Evolutionary conservation across 2,888 invertebrate genomes (phyloP), one percentile per base, ranked within the genome.

Genomic region (Anorthoa munda): DNA sequence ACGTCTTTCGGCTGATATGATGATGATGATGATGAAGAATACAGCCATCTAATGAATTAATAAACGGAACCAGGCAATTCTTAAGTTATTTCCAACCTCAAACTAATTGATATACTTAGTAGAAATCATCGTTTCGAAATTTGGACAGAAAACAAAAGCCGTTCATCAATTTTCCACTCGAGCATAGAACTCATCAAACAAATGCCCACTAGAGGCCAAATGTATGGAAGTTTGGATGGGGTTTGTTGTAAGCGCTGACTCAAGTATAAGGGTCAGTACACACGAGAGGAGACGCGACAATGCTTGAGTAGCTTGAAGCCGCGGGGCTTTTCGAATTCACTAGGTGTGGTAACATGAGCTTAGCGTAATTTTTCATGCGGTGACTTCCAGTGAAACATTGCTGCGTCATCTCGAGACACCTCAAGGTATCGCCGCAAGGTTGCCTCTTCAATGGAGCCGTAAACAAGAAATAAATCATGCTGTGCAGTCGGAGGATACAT

Each of bases 111-210:
- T 4, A 56, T n/a, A 39, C 39, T 15, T 39, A 53, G 4, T 17
- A 51, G 3, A 31, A 12, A 21, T 31, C 63, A 72, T 72, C 21
- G 53, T 55, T 73, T 72, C n/a, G 4, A 17, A 75, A 75, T 75
- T 56, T n/a, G 48, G 72, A 73, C 74, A 53, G 55, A 60, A 74
- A 87, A 87, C 83, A 86, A 86, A 81, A 84, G 73, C 70, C 67
- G 72, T 79, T 86, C 83, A 83, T 87, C 78, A 87, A 85, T 79
- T 86, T 84, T 80, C 79, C 79, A 76, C 82, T 73, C 79, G 48
- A 70, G 74, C 67, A 66, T 66, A 71, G 67, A 78, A 83, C 87
- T 87, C 77, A 75, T 84, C 81, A 75, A 85, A 87, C 82, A 86
- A 88, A 82, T 86, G 77, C 66, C 77, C 72, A 79, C 79, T 84